phyloP scores from a whole-genome alignment of 2,797 vertebrate species.

The Orestias chungarensis region DNA sequence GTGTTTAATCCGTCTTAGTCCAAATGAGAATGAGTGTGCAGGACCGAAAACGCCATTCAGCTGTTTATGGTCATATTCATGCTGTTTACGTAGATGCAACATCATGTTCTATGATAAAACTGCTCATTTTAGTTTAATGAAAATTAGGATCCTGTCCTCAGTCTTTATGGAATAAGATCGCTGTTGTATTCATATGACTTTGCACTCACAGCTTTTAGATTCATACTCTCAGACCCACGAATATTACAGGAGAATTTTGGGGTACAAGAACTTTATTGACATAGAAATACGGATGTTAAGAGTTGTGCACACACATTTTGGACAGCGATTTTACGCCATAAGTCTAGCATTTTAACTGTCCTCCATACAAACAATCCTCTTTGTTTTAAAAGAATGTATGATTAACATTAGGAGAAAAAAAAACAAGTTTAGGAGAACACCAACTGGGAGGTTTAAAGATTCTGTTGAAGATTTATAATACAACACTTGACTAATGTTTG shows the following conservation, averaged over 20 bases:
- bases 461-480: not conserved
- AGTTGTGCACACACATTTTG: too few relatives aligned
- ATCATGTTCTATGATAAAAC: conserved; percentile 4
- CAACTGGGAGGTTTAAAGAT: not conserved
- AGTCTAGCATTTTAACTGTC: not conserved
- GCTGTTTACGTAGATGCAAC: conserved; percentile 3
- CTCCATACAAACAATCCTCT: not conserved
- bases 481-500: not conserved
- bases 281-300: too few relatives aligned
- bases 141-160: not conserved
- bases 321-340: too few relatives aligned
- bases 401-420: too few relatives aligned
- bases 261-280: too few relatives aligned
- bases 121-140: conserved; percentile 16
- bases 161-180: too few relatives aligned
- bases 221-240: too few relatives aligned
- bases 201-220: too few relatives aligned
- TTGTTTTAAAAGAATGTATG: not conserved
- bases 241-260: too few relatives aligned
- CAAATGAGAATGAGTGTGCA: conserved; percentile 34
- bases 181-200: too few relatives aligned
- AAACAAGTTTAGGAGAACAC: not conserved
- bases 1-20: not conserved
- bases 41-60: conserved; percentile 49
- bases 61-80: conserved; percentile 14